Evolutionary conservation across 2,797 vertebrate species (phyloP), one percentile per base, ranked within the genome.

Genomic region (Thripadectes ignobilis): DNA sequence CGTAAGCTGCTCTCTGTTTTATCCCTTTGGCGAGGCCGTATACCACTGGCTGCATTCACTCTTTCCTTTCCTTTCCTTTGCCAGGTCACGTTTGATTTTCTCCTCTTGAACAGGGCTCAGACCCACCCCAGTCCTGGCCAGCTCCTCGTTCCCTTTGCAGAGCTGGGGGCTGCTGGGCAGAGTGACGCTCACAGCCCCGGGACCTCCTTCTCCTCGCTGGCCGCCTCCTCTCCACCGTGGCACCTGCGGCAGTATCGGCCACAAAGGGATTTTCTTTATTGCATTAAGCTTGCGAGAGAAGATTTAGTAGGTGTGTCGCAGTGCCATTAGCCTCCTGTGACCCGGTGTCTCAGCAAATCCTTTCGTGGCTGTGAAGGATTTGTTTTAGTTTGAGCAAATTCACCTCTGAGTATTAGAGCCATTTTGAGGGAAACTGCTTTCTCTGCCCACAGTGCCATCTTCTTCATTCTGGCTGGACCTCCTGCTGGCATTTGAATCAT

Each of bases 261-360:
- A 73, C 84, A 85, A 23, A 92, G 51, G 84, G 92, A 81, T 96
- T 96, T 93, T 96, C 94, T 85, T 90, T 73, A 94, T 95, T 92
- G 93, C 88, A 73, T 93, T 95, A 94, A 93, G 92, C 78, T 77
- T 77, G 65, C 29, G 74, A 86, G 95, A 94, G 93, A 93, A 84
- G 94, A 95, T 95, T 93, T 96, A 86, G 76, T 89, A 88, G 95
- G 82, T 94, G 76, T 90, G 92, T 92, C 12, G 0, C 67, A 38
- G 59, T 89, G 77, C 92, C 62, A 26, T 95, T 94, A 84, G 62
- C 93, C 77, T 96, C 77, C 81, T 13, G 19, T 88, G 92, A 96
- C 93, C 95, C 1, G 0, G 52, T 76, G 85, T 63, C 88, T 93
- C 86, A 87, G 86, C 94, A 96, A 43, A 95, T 92, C 84, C 83